Evolutionary conservation across 2,888 invertebrate genomes (phyloP), one percentile per base, ranked within the genome.

Genomic region (Drosophila lacicola): DNA sequence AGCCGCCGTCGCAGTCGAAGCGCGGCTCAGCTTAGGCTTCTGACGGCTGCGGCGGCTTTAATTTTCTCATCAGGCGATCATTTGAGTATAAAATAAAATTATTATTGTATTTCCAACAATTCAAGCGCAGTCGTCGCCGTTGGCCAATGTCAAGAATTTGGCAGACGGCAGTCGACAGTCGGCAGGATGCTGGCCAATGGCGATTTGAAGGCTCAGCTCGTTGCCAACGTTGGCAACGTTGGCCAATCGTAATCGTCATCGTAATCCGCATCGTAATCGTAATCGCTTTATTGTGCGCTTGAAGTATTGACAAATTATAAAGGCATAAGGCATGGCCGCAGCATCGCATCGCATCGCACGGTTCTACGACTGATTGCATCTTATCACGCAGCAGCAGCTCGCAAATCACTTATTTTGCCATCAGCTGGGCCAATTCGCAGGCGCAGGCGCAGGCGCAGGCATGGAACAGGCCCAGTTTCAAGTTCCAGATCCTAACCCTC

Each of bases 301-400:
- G 88, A 88, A 81, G 58, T 72, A 85, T 85, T 88, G 85, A 88
- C 85, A 85, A 85, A 88, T 88, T 82, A 85, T 81, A 82, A 77
- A 73, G 72, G 64, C 70, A 80, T 81, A 75, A 77, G 44, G 54
- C 57, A 53, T 51, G 41, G 11, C 34, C 17, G 17, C 11, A 33
- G 25, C 37, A 51, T 55, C 49, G 33, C 62, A 36, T 14, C 45
- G 37, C 21, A 45, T 53, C 17, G 29, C 29, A 29, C 41, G 41
- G 19, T 34, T 61, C 56, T 47, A 25, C 68, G 60, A 71, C 71
- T 76, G 81, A 85, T 85, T 88, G 86, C 80, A 78, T 74, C 80
- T 88, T 88, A 85, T 83, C 85, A 85, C 85, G 85, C 85, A 84
- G 74, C 67, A 21, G 29, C 67, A 19, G 21, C 70, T 74, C 77